Evolutionary conservation across 2,888 invertebrate genomes (phyloP).

Genomic region (Acronicta alni): DNA sequence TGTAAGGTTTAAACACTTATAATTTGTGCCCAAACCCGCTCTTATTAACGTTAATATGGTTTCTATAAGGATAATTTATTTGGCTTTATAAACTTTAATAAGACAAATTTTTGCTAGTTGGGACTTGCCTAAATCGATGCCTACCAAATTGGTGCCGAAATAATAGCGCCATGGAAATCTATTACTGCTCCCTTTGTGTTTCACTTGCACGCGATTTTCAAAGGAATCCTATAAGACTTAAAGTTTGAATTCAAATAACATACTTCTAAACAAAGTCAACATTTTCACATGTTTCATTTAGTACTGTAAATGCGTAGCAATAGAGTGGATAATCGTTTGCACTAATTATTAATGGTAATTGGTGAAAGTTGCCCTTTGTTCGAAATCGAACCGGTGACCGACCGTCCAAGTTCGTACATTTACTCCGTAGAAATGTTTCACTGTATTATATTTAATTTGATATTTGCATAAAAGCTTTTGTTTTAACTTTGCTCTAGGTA

Average conservation of each 20-base stretch:
- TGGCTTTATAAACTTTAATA: too few species aligned
- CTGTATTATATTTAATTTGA: slow-evolving; percentile 23
- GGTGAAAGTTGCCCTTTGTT: slow-evolving; percentile 51
- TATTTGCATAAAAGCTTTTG: slow-evolving; percentile 24
- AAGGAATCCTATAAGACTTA: background rate
- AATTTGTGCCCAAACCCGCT: too few species aligned
- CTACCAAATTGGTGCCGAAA: slow-evolving; percentile 32
- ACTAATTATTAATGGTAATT: slow-evolving; percentile 21
- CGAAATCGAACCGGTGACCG: slow-evolving; percentile 32
- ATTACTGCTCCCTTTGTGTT: slow-evolving; percentile 33
- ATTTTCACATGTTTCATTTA: slow-evolving; percentile 6
- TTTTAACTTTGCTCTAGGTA: slow-evolving; percentile 10
- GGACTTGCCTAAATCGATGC: slow-evolving; percentile 24
- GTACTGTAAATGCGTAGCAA: background rate
- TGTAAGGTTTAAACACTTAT: too few species aligned
- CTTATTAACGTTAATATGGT: too few species aligned
- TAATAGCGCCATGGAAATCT: slow-evolving; percentile 35
- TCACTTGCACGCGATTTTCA: slow-evolving; percentile 1
- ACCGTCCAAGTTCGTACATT: slow-evolving; percentile 25
- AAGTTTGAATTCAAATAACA: background rate
- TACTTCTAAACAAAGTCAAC: slow-evolving; percentile 7
- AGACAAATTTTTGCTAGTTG: too few species aligned
- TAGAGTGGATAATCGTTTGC: slow-evolving; percentile 16
- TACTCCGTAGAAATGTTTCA: slow-evolving; percentile 19
- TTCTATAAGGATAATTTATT: too few species aligned